Percentiles rank a stretch among this genome's conserved stretches.
Conservation (phyloP, 1,140 invertebrate species). For the Drosophila quadrilineata region DNA sequence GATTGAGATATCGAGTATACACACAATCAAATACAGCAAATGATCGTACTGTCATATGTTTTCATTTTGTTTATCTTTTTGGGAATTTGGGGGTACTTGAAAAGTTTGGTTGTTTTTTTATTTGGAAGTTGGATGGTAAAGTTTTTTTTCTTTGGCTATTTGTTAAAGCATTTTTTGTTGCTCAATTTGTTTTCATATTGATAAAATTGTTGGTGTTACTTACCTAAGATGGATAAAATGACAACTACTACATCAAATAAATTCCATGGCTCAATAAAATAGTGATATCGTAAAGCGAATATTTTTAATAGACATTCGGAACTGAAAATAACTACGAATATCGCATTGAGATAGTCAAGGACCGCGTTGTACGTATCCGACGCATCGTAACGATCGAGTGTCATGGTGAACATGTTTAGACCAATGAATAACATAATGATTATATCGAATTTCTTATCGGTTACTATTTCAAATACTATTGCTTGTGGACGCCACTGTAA, state of each 20-base stretch:
- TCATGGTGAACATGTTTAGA: constrained; percentile 99
- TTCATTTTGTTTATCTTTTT: too few relatives aligned
- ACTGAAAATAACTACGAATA: constrained; percentile 99
- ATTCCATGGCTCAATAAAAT: constrained; percentile 99
- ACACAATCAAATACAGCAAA: constrained; percentile 52
- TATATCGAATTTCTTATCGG: constrained; percentile 99
- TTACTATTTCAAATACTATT: constrained; percentile 98
- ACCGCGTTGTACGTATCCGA: constrained; percentile 90
- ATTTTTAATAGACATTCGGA: constrained; percentile 98
- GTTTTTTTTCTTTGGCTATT: constrained; percentile 21
- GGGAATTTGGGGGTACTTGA: constrained; percentile 28
- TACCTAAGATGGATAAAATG: constrained; percentile 98
- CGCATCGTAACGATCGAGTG: constrained; percentile 97
- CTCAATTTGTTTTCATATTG: constrained; percentile 22
- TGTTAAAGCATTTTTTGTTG: constrained; percentile 36
- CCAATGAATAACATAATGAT: constrained; percentile 99
- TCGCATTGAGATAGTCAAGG: constrained; percentile 95
- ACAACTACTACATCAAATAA: constrained; percentile 99
- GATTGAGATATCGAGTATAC: constrained; percentile 20
- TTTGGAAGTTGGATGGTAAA: constrained; percentile 45
- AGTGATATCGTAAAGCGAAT: constrained; percentile 97
- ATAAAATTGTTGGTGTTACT: constrained; percentile 81
- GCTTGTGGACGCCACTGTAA: constrained; percentile 96
- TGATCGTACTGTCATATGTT: constrained; percentile 36
- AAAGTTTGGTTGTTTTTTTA: constrained; percentile 39